These are phyloP conservation scores for Lonchura striata DNA, from an alignment of 2,113 vertebrate species.

Conservation along the genomic window DNA sequence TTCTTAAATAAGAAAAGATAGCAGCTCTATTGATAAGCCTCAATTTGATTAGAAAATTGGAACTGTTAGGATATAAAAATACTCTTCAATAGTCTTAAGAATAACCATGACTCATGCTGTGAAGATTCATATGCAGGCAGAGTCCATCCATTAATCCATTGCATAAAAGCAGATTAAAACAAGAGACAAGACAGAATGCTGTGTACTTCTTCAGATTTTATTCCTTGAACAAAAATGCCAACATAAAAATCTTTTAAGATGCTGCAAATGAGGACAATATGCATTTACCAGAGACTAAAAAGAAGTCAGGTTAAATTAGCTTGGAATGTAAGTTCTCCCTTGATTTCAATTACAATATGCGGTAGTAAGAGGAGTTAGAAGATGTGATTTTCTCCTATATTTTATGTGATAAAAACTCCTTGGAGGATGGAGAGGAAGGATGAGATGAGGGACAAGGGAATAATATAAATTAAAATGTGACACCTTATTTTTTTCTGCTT, in stretches of 20 bases:
- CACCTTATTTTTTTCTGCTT: neutral
- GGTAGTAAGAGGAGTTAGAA: neutral
- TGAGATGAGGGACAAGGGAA: neutral
- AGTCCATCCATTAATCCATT: neutral
- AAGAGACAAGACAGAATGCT: neutral
- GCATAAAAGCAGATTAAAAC: neutral
- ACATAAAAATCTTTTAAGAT: neutral
- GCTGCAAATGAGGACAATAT: neutral
- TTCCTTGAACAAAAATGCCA: neutral
- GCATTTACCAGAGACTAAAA: neutral
- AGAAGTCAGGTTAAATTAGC: neutral
- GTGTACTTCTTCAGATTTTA: neutral
- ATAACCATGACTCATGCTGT: neutral
- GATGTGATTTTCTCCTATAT: neutral
- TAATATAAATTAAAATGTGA: neutral
- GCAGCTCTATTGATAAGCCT: neutral
- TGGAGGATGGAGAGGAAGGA: fast-evolving
- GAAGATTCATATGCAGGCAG: neutral
- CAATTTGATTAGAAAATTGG: neutral
- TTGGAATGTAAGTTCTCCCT: neutral
- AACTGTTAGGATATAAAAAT: neutral
- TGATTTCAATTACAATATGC: neutral
- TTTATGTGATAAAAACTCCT: neutral
- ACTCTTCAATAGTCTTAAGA: neutral
- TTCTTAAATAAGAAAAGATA: neutral